Conservation (phyloP, 1,140 invertebrate genomes). For the Drosophila lowei region DNA sequence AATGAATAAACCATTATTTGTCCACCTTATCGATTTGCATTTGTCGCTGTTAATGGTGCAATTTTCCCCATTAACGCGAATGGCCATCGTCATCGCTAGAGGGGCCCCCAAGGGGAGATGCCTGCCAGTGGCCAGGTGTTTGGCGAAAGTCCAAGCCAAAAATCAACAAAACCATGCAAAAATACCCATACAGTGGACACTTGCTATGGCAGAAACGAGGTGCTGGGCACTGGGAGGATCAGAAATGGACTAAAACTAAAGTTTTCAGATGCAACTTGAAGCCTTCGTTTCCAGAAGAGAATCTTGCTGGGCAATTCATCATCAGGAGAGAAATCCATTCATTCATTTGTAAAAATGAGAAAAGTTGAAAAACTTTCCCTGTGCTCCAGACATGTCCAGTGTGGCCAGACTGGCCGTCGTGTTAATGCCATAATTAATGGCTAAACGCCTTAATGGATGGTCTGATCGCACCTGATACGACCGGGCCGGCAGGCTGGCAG, state of each 20-base stretch:
- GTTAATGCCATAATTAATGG: conserved; percentile 35
- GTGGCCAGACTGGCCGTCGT: conserved; percentile 30
- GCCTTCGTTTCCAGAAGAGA: too few species aligned
- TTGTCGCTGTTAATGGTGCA: conserved; percentile 37
- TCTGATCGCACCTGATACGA: conserved; percentile 34
- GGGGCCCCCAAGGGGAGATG: too few species aligned
- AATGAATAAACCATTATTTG: not conserved
- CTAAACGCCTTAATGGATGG: conserved; percentile 35
- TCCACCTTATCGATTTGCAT: conserved; percentile 36
- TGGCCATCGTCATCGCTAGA: not conserved
- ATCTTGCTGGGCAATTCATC: too few species aligned
- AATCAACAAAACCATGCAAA: not conserved
- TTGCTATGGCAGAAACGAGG: not conserved
- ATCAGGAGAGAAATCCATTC: too few species aligned
- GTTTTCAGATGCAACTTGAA: too few species aligned
- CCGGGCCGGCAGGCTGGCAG: not conserved
- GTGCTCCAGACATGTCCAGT: not conserved
- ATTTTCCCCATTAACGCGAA: conserved; percentile 39
- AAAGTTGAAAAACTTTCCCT: conserved; percentile 32
- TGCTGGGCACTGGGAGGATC: too few species aligned
- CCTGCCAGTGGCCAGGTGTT: conserved; percentile 14
- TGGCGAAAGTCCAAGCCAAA: conserved; percentile 33
- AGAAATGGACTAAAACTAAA: too few species aligned
- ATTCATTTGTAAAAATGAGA: too few species aligned
- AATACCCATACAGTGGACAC: not conserved